These are phyloP conservation scores for Amazona vittata DNA, from an alignment of 2,113 vertebrate genomes.

Conservation along the genomic window DNA sequence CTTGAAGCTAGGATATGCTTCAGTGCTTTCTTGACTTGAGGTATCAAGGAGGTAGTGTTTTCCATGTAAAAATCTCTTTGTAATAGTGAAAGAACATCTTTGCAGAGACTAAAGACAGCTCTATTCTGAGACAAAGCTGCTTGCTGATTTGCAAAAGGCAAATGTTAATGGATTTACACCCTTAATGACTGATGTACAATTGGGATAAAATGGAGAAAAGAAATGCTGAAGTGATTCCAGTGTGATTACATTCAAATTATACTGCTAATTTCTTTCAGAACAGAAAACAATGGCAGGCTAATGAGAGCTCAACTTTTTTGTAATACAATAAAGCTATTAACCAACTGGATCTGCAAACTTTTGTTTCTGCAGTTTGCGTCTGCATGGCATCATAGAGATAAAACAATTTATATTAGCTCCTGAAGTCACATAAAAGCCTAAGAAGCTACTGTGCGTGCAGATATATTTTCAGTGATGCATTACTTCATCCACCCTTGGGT, in stretches of 20 bases:
- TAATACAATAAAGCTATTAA: slow-evolving; percentile 31
- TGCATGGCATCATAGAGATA: not conserved
- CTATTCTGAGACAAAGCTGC: not conserved
- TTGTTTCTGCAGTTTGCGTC: slow-evolving; percentile 2
- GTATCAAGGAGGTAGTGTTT: not conserved
- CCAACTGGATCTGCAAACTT: not conserved
- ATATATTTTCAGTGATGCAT: slow-evolving; percentile 5
- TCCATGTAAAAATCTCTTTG: not conserved
- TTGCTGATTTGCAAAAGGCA: not conserved
- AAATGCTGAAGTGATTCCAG: slow-evolving; percentile 17
- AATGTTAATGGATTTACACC: not conserved
- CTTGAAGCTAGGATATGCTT: not conserved
- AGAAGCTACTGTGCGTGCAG: not conserved
- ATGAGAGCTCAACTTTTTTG: slow-evolving; percentile 1
- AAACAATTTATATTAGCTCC: not conserved
- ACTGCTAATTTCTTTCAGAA: not conserved
- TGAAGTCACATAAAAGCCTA: slow-evolving; percentile 2
- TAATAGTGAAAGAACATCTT: not conserved
- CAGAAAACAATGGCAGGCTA: slow-evolving; percentile 6
- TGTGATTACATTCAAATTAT: slow-evolving; percentile 36
- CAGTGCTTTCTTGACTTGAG: not conserved
- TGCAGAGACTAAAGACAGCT: not conserved
- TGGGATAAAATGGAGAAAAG: slow-evolving; percentile 8
- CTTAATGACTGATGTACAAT: not conserved
- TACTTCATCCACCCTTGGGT: not conserved